Conservation (phyloP, 2,888 invertebrate genomes). For the Pachycephus smyrnensis region DNA sequence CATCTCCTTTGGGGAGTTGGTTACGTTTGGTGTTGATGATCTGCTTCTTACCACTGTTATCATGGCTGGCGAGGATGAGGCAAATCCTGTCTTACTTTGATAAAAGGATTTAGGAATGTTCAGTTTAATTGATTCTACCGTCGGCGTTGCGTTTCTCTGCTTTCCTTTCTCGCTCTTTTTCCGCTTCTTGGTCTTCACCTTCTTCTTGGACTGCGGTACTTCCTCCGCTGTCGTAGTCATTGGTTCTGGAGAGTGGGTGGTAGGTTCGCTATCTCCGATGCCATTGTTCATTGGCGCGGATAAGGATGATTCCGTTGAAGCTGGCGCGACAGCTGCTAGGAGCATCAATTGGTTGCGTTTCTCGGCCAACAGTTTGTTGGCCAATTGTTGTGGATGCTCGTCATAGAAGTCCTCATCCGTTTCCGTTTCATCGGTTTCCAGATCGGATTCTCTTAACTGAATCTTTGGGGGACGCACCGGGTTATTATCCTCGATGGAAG, state of each 20-base stretch:
- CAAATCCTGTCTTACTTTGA: slow-evolving; percentile 49
- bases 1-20: slow-evolving; percentile 23
- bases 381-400: slow-evolving; percentile 81
- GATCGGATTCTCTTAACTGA: slow-evolving; percentile 82
- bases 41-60: slow-evolving; percentile 37
- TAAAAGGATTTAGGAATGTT: slow-evolving; percentile 72
- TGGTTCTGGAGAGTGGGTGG: slow-evolving; percentile 3
- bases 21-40: slow-evolving; percentile 42
- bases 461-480: slow-evolving; percentile 67
- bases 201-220: slow-evolving; percentile 61
- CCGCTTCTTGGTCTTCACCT: slow-evolving; percentile 75
- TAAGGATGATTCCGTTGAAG: slow-evolving; percentile 33
- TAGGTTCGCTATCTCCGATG: slow-evolving; percentile 22
- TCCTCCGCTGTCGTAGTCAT: slow-evolving; percentile 58
- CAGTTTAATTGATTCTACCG: slow-evolving; percentile 71
- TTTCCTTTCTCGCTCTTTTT: slow-evolving; percentile 76
- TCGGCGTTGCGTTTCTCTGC: slow-evolving; percentile 64
- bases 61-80: slow-evolving; percentile 31
- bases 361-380: slow-evolving; percentile 79
- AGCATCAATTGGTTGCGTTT: slow-evolving; percentile 79
- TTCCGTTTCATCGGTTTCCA: slow-evolving; percentile 86
- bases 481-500: slow-evolving; percentile 66
- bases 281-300: slow-evolving; percentile 58
- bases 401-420: slow-evolving; percentile 92
- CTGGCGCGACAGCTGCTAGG: slow-evolving; percentile 74